Percentiles rank a stretch among this genome's conserved stretches.
phyloP scores from a whole-genome alignment of 2,888 invertebrate species.

The Nemotelus pantherinus region DNA sequence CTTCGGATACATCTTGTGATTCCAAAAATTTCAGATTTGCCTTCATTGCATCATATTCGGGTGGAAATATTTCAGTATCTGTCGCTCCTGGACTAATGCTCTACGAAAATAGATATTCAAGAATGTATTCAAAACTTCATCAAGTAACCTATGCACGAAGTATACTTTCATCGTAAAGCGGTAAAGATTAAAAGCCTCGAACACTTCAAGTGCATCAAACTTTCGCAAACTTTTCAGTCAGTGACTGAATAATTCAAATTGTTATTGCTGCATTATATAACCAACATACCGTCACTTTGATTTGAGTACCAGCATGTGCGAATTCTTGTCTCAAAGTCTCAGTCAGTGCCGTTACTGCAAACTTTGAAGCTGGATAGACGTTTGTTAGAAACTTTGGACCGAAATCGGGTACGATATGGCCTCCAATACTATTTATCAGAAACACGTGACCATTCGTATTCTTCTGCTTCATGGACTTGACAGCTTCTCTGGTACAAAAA shows the following conservation, averaged over 20 bases:
- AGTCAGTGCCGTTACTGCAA: constrained; percentile 56
- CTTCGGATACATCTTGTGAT: constrained; percentile 44
- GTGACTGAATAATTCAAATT: too few species aligned
- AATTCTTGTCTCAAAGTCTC: constrained; percentile 59
- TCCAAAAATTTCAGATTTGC: constrained; percentile 51
- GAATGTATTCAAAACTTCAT: too few species aligned
- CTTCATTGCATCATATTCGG: not conserved
- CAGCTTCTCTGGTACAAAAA: constrained; percentile 64
- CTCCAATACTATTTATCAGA: constrained; percentile 62
- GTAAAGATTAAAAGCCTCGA: too few species aligned
- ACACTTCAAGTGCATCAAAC: too few species aligned
- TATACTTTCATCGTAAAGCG: too few species aligned
- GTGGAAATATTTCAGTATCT: constrained; percentile 62
- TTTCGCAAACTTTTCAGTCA: too few species aligned
- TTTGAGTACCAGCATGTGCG: constrained; percentile 53
- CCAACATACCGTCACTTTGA: constrained; percentile 55
- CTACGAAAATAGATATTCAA: constrained; percentile 49
- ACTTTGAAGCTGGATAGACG: constrained; percentile 57
- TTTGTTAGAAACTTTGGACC: constrained; percentile 52
- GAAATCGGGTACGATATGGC: constrained; percentile 53
- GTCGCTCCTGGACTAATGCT: constrained; percentile 63
- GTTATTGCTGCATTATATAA: not conserved
- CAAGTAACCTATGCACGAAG: too few species aligned
- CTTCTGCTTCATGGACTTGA: constrained; percentile 65
- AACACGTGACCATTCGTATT: constrained; percentile 64